Evolutionary conservation across 2,113 vertebrate genomes (phyloP), one percentile per base, ranked within the genome.

Genomic region (Syngnathoides biaculeatus): DNA sequence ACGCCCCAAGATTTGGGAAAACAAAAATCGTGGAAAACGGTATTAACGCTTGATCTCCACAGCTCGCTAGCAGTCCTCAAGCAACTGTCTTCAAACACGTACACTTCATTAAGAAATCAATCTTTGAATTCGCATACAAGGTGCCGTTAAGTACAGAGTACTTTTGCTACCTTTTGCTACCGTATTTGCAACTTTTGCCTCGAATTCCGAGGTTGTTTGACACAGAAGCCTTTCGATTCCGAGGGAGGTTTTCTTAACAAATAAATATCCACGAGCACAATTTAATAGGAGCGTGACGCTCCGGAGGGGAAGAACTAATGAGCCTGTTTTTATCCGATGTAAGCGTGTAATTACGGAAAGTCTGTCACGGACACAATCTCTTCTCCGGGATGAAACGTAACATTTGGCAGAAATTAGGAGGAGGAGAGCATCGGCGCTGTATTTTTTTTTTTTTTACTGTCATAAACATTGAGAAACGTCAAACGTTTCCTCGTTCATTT

Each of bases 311-410:
- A 50, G 42, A 5, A 19, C 61, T 80, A 81, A 85, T 84, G 77
- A 84, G 60, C 58, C 74, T 20, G 59, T 61, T 39, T 67, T n/a
- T 53, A n/a, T 12, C 50, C 61, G 65, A 87, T 75, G 67, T 76
- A 75, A 86, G 69, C 58, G 22, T 7, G n/a, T 35, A 69, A 69
- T 77, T 68, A 72, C 52, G 65, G 53, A 72, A 55, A 59, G n/a
- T 64, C 45, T 26, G 57, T 27, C 63, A 47, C 39, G 65, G n/a
- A 61, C 66, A 39, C 55, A 59, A 47, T 17, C 38, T 52, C 22
- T 39, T 53, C 55, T 77, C 22, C 1, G 43, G 43, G 56, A 66
- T 74, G 60, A 73, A 78, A 70, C 59, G 55, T 55, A 48, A 14
- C 38, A 30, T 42, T 15, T 42, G 39, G n/a, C 22, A 43, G 39